Percentiles rank a stretch among this genome's conserved stretches.
Evolutionary conservation across 2,113 vertebrate species (phyloP).

Genomic region (Dascyllus trimaculatus): DNA sequence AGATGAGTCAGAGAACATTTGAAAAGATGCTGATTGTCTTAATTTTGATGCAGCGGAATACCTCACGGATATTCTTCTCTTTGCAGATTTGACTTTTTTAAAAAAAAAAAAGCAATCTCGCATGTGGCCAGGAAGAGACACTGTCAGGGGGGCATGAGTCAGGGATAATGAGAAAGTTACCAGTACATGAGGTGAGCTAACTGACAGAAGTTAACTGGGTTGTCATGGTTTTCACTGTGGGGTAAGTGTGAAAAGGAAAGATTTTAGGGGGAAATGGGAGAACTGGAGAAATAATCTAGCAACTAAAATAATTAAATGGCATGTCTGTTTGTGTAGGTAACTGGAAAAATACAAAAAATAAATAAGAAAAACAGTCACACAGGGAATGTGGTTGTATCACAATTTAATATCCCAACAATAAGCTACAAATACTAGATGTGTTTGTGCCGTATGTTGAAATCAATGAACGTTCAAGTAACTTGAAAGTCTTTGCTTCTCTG

Average conservation of each 20-base stretch:
- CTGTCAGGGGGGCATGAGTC: conserved; percentile 40
- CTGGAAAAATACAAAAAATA: neutral
- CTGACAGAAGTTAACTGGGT: conserved; percentile 38
- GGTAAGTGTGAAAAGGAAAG: conserved; percentile 23
- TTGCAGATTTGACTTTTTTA: conserved; percentile 33
- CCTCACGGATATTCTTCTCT: conserved; percentile 8
- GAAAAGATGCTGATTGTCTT: conserved; percentile 46
- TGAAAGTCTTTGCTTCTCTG: neutral
- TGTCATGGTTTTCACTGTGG: conserved; percentile 35
- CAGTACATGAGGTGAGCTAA: conserved; percentile 31
- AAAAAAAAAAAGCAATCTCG: neutral
- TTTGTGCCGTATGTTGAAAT: neutral
- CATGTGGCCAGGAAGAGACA: conserved; percentile 23
- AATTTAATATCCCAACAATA: no score
- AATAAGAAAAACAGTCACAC: no score
- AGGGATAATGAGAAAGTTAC: conserved; percentile 49
- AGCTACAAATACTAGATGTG: no score
- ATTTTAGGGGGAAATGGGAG: conserved; percentile 1
- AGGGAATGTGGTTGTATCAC: no score
- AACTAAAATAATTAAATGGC: neutral
- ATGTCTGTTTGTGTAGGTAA: neutral
- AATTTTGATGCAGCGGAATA: conserved; percentile 22
- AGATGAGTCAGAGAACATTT: conserved; percentile 28
- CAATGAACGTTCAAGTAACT: neutral
- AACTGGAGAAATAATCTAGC: neutral